Evolutionary conservation across 2,113 vertebrate genomes (phyloP).

Genomic region (Muntiacus reevesi): DNA sequence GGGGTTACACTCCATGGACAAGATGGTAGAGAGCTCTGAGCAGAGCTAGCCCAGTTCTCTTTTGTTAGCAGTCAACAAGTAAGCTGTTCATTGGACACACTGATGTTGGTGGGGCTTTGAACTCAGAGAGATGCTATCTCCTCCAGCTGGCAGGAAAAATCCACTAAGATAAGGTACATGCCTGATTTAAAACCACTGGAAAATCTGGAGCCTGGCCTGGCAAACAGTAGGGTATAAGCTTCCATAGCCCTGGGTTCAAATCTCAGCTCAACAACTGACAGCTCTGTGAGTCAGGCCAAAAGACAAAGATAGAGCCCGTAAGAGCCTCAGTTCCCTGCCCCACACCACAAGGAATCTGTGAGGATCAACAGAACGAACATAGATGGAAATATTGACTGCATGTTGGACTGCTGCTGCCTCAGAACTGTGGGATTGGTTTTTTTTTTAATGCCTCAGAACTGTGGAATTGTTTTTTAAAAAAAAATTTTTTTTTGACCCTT

Average conservation of each 20-base stretch:
- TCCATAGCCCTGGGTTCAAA: not conserved
- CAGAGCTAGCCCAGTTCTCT: not conserved
- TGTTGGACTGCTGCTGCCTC: not conserved
- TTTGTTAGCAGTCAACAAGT: not conserved
- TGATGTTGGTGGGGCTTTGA: not conserved
- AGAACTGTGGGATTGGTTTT: not conserved
- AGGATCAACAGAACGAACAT: not conserved
- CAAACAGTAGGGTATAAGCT: not conserved
- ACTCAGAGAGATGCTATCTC: conserved; percentile 20
- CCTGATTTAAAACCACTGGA: conserved; percentile 26
- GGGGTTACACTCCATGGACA: not conserved
- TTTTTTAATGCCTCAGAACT: not conserved
- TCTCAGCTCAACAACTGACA: not conserved
- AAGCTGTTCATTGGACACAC: not conserved
- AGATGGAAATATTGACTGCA: not conserved
- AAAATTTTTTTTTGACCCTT: not conserved
- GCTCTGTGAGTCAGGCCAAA: not conserved
- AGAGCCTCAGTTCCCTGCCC: not conserved
- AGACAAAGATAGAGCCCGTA: not conserved
- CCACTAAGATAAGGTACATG: conserved; percentile 5
- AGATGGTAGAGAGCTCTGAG: not conserved
- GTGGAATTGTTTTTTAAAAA: not conserved
- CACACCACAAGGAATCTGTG: not conserved
- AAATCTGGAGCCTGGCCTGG: not conserved
- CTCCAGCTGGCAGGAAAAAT: conserved; percentile 1